Evolutionary conservation across 2,113 vertebrate genomes (phyloP).

Genomic region (Diadophis punctatus): DNA sequence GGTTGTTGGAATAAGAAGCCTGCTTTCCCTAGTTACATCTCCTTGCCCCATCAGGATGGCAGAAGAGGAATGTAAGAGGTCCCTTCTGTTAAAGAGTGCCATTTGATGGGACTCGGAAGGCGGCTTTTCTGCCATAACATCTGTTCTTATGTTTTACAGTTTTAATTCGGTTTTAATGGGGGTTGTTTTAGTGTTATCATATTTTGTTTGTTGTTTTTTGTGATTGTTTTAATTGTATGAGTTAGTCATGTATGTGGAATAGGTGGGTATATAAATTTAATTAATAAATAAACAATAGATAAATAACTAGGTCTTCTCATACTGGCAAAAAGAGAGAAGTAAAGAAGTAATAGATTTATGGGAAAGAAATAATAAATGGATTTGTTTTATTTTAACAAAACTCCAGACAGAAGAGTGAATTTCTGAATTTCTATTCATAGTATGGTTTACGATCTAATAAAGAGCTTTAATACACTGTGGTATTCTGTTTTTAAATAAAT

Average conservation of each 20-base stretch:
- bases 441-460: neutral
- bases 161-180: neutral
- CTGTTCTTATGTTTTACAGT: neutral
- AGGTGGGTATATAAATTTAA: neutral
- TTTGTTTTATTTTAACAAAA: neutral
- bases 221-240: neutral
- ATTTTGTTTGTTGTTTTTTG: neutral
- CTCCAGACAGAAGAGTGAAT: neutral
- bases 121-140: neutral
- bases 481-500: conserved; percentile 19
- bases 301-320: neutral
- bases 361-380: neutral
- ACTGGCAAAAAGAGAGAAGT: neutral
- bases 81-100: neutral
- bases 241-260: neutral
- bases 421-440: conserved; percentile 27
- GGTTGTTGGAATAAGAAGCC: neutral
- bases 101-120: neutral
- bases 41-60: neutral
- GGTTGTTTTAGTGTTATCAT: neutral
- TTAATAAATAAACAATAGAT: neutral
- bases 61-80: neutral
- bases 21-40: neutral
- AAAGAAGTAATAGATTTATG: neutral
- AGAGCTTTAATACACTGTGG: neutral